A percentile compares a stretch with the other conserved stretches of the same genome.
phyloP scores from a whole-genome alignment of 2,113 vertebrate genomes.

The Pseudopodoces humilis region DNA sequence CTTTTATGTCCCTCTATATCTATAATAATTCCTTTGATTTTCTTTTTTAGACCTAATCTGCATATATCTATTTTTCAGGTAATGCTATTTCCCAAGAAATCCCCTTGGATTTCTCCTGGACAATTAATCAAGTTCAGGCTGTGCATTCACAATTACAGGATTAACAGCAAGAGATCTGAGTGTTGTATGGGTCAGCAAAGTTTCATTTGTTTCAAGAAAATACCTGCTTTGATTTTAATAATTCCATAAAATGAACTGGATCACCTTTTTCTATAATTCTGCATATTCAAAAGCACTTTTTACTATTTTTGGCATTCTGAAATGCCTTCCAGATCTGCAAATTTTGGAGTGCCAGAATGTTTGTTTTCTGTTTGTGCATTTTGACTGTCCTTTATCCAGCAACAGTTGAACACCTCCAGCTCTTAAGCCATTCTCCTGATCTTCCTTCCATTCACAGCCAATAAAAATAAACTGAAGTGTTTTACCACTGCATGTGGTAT shows the following conservation, averaged over 20 bases:
- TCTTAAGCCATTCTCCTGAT: neutral
- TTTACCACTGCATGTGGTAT: neutral
- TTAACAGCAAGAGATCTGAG: neutral
- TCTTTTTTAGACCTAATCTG: neutral
- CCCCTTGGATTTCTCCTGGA: neutral
- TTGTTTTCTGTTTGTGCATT: neutral
- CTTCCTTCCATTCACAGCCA: neutral
- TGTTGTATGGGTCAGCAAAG: neutral
- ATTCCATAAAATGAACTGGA: neutral
- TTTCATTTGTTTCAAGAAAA: neutral
- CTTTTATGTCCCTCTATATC: neutral
- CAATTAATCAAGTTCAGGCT: neutral
- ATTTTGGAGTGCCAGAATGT: neutral
- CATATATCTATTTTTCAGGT: rapidly evolving
- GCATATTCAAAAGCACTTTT: neutral
- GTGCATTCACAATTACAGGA: neutral
- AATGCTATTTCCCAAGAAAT: neutral
- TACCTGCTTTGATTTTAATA: neutral
- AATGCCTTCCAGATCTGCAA: neutral
- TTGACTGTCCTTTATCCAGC: neutral
- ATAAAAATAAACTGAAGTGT: neutral
- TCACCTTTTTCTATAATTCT: neutral
- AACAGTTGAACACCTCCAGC: neutral
- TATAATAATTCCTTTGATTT: neutral
- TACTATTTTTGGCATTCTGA: neutral